Percentiles rank a stretch among this genome's conserved stretches.
These are phyloP conservation scores for Nebria brevicollis DNA, from an alignment of 2,888 invertebrate genomes.

Conservation along the genomic window DNA sequence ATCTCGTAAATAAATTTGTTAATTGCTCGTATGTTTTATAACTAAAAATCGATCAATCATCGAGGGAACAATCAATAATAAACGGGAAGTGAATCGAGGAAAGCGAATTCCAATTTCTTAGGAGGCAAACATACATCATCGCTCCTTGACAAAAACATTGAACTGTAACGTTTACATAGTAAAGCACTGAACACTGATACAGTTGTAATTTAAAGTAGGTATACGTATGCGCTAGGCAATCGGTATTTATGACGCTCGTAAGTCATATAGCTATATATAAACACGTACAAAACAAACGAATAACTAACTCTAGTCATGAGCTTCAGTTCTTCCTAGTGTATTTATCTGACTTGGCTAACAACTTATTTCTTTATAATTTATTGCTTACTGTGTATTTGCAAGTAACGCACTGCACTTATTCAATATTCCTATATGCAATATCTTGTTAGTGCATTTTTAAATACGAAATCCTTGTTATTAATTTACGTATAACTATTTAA, in stretches of 20 bases:
- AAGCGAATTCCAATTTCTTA: not conserved
- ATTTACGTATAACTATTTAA: too few relatives aligned
- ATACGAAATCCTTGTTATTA: too few relatives aligned
- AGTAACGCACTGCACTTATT: not conserved
- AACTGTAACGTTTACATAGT: not conserved
- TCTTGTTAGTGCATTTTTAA: not conserved
- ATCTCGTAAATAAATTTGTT: too few relatives aligned
- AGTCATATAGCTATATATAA: slow-evolving; percentile 22
- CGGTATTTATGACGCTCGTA: slow-evolving; percentile 12
- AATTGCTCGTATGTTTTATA: not conserved
- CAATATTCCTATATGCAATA: not conserved
- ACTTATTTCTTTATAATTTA: not conserved
- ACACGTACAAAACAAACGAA: slow-evolving; percentile 23
- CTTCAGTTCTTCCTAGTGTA: not conserved
- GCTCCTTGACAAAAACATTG: not conserved
- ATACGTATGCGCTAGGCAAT: not conserved
- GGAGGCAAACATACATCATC: not conserved
- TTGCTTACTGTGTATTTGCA: not conserved
- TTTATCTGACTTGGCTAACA: not conserved
- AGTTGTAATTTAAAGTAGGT: not conserved
- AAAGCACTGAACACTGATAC: not conserved
- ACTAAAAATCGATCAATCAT: not conserved
- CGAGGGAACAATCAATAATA: not conserved
- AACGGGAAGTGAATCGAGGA: not conserved
- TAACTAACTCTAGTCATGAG: slow-evolving; percentile 3